Percentiles rank a stretch among this genome's conserved stretches.
phyloP scores from a whole-genome alignment of 2,797 vertebrate genomes.

The Acrossocheilus fasciatus region DNA sequence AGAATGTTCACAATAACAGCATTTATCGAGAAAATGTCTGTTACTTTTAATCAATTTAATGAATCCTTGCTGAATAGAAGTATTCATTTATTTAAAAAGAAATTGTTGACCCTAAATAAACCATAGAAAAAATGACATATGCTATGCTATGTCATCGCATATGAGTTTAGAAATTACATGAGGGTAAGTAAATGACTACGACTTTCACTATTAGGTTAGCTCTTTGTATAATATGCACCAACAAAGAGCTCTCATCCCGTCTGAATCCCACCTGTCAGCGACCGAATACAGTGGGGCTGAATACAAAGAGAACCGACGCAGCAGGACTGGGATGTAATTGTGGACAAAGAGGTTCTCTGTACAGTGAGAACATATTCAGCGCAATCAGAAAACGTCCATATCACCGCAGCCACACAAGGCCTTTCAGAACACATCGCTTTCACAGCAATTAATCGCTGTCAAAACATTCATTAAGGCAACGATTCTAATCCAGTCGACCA shows the following conservation, averaged over 20 bases:
- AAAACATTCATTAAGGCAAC: slow-evolving; percentile 77
- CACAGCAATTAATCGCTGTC: slow-evolving; percentile 76
- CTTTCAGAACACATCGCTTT: slow-evolving; percentile 70
- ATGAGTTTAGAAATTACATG: background rate
- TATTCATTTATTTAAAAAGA: background rate
- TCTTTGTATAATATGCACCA: background rate
- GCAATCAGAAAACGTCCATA: slow-evolving; percentile 23
- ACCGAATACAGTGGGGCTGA: slow-evolving; percentile 22
- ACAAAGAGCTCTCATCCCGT: slow-evolving; percentile 24
- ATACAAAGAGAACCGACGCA: slow-evolving; percentile 32
- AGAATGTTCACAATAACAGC: background rate
- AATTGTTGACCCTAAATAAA: background rate
- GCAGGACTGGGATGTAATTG: slow-evolving; percentile 33
- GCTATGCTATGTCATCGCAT: background rate
- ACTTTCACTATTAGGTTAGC: background rate
- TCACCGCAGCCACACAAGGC: slow-evolving; percentile 62
- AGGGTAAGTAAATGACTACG: background rate
- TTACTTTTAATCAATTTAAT: background rate
- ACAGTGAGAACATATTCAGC: slow-evolving; percentile 42
- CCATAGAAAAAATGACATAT: background rate
- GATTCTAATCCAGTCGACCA: slow-evolving; percentile 65
- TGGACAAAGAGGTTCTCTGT: slow-evolving; percentile 40
- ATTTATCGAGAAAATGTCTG: background rate
- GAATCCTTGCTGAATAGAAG: no score
- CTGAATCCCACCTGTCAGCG: background rate